These are phyloP conservation scores for Polydrusus tereticollis DNA, from an alignment of 2,888 invertebrate species.

Conservation along the genomic window DNA sequence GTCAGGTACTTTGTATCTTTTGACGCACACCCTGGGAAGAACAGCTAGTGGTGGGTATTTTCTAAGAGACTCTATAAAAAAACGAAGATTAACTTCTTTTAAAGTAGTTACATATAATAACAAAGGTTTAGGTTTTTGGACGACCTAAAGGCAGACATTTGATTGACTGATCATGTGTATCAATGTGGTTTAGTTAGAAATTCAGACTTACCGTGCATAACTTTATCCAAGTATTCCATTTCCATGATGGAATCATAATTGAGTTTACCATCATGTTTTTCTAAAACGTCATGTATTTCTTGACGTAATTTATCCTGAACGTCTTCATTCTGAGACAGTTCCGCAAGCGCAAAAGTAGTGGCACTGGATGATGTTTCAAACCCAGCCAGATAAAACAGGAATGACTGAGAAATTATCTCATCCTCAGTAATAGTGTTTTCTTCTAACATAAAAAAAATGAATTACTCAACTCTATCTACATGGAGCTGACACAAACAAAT, in stretches of 20 bases:
- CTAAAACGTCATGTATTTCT: conserved; percentile 43
- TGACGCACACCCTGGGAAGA: conserved; percentile 49
- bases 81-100: conserved; percentile 1
- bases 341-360: conserved; percentile 51
- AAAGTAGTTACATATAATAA: no score
- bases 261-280: conserved; percentile 45
- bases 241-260: conserved; percentile 53
- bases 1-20: conserved; percentile 58
- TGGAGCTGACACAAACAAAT: no score
- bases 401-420: conserved; percentile 16
- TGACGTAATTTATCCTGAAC: conserved; percentile 49
- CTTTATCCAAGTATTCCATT: conserved; percentile 53
- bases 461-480: no score
- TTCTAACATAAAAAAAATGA: no score
- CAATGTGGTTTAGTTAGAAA: no score
- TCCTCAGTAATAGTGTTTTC: not conserved
- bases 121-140: no score
- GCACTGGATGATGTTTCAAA: conserved; percentile 54
- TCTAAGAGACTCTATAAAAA: conserved; percentile 39
- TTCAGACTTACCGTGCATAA: conserved; percentile 49
- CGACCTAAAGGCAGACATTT: no score
- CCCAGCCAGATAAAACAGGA: conserved; percentile 53
- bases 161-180: no score
- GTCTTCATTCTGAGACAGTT: conserved; percentile 48
- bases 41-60: conserved; percentile 51